Conservation (phyloP, 2,113 vertebrate species). For the Grantiella picta region DNA sequence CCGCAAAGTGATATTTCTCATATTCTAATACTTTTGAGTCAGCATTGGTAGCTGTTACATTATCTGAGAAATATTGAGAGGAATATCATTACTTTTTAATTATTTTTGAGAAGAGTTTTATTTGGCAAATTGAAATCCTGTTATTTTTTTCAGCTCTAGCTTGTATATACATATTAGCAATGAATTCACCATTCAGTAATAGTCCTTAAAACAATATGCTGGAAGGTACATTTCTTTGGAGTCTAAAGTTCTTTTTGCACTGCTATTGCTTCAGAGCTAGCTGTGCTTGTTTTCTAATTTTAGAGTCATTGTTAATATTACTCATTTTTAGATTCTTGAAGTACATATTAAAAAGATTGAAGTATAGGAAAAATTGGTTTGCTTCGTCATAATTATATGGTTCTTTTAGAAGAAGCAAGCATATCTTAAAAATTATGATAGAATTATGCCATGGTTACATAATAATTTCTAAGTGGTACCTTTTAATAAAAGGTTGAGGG, state of each 20-base stretch:
- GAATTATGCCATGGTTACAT: conserved; percentile 10
- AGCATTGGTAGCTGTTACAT: not conserved
- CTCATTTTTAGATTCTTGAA: conserved; percentile 23
- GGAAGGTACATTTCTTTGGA: not conserved
- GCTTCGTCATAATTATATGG: conserved; percentile 26
- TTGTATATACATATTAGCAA: not conserved
- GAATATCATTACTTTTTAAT: not conserved
- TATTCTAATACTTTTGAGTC: not conserved
- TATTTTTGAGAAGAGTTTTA: not conserved
- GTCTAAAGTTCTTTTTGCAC: not conserved
- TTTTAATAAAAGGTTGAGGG: not conserved
- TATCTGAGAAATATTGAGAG: not conserved
- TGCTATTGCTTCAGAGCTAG: not conserved
- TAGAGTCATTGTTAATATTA: conserved; percentile 36
- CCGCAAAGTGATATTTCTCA: not conserved
- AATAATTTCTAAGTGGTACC: not conserved
- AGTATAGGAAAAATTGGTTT: not conserved
- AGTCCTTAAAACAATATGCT: not conserved
- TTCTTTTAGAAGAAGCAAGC: not conserved
- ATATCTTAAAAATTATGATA: not conserved
- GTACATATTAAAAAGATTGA: not conserved
- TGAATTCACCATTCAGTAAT: not conserved
- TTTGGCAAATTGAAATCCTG: not conserved
- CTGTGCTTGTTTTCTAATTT: conserved; percentile 33
- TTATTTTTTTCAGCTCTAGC: not conserved